Base-by-base conservation (phyloP, 1,140 invertebrate species). In the Habropoda laboriosa region DNA sequence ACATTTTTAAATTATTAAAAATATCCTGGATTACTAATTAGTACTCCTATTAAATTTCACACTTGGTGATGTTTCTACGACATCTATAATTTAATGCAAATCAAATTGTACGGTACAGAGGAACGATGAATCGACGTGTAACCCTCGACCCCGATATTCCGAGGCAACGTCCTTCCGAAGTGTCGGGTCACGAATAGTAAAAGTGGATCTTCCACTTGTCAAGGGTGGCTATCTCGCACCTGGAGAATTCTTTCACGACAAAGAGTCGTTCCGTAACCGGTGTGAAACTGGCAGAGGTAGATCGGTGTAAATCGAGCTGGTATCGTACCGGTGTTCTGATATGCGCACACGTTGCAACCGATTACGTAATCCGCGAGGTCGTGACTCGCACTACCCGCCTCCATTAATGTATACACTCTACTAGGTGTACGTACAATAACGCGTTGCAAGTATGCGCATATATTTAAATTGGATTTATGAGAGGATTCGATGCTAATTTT, bases 311-410 rank as follows among this genome's bases (percentile, higher is more conserved):
- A 79, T 83, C 77, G 67, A 53, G 66, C 40, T 24, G 66, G 61
- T 84, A 79, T 82, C 49, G 57, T 27, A 18, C 42, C 61, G 71
- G 32, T 60, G 78, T 68, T 42, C 40, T 18, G 72, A 66, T 75
- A 85, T 64, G 57, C 38, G 30, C 66, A 71, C 55, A 72, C 79
- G 83, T 72, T 71, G 74, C 70, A 51, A 75, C 72, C 79, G 61
- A 70, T 86, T 86, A 85, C 83, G 75, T 85, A 85, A 86, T 85
- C 83, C 79, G 42, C 66, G 79, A 75, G 83, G 71, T 86, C 84
- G 74, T 85, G 79, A 86, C 74, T 86, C 79, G 63, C 35, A 70
- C 71, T 75, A 72, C 55, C 68, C 70, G 60, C 72, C 73, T 81
- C 68, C 68, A 71, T 84, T 71, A 81, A 81, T 67, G 64, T 47